A percentile compares a stretch with the other conserved stretches of the same genome.
These are phyloP conservation scores for Microcaecilia unicolor DNA, from an alignment of 2,797 vertebrate species.

Conservation along the genomic window DNA sequence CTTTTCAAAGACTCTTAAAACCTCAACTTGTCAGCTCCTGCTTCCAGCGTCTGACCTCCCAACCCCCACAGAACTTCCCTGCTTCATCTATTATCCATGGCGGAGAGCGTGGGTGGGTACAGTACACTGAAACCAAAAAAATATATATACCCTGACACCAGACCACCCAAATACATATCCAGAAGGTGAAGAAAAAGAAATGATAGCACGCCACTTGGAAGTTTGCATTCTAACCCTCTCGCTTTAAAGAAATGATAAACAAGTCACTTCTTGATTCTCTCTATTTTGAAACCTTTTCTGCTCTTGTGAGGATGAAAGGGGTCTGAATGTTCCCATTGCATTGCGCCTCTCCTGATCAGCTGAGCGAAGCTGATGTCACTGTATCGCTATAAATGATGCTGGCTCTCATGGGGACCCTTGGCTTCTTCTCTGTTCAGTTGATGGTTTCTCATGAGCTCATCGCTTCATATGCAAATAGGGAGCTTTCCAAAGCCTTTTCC, in stretches of 20 bases:
- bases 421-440: not conserved
- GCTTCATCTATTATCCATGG: too few species aligned
- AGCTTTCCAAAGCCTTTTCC: too few species aligned
- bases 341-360: not conserved
- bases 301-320: conserved; percentile 24
- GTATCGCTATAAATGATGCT: conserved; percentile 1
- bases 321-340: too few species aligned
- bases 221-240: conserved; percentile 1
- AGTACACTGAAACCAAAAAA: too few species aligned
- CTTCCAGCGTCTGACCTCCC: too few species aligned
- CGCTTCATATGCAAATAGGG: conserved; percentile 3
- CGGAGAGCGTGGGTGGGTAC: too few species aligned
- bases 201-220: conserved; percentile 11
- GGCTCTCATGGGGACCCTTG: not conserved
- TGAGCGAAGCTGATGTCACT: too few species aligned
- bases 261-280: not conserved
- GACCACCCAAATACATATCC: conserved; percentile 31
- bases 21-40: too few species aligned
- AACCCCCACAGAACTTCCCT: too few species aligned
- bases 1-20: too few species aligned
- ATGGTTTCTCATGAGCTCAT: conserved; percentile 2
- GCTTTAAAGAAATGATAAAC: too few species aligned
- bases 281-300: conserved; percentile 24
- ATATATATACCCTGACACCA: too few species aligned
- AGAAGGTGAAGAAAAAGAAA: conserved; percentile 18